Percentiles rank a stretch among this genome's conserved stretches.
These are phyloP conservation scores for Orchesella cincta DNA, from an alignment of 1,140 invertebrate genomes.

Conservation along the genomic window DNA sequence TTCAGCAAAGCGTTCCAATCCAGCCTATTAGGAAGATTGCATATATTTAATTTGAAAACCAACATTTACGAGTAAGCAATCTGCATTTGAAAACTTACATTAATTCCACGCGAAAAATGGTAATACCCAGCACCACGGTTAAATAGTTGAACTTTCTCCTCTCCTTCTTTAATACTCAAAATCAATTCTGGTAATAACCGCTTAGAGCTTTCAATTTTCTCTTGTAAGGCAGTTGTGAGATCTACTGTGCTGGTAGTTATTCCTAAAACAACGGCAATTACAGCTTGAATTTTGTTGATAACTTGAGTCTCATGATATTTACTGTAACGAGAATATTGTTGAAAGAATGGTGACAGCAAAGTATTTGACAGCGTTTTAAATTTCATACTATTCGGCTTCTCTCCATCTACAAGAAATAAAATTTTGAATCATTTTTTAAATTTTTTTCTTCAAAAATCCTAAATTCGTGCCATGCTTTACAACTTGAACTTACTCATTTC, in stretches of 20 bases:
- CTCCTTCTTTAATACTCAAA: slow-evolving; percentile 47
- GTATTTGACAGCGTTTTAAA: slow-evolving; percentile 35
- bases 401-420: slow-evolving; percentile 1
- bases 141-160: slow-evolving; percentile 48
- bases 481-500: slow-evolving; percentile 31
- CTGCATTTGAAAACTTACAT: slow-evolving; percentile 36
- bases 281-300: slow-evolving; percentile 43
- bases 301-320: slow-evolving; percentile 46
- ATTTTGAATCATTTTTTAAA: no score
- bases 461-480: neutral
- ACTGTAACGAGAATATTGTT: slow-evolving; percentile 45
- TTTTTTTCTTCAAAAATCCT: neutral
- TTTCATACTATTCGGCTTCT: neutral
- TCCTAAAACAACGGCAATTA: slow-evolving; percentile 29
- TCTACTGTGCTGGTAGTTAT: slow-evolving; percentile 9
- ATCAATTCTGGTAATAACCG: slow-evolving; percentile 46
- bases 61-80: neutral
- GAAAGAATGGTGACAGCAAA: slow-evolving; percentile 41
- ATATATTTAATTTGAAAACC: neutral
- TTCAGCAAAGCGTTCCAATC: slow-evolving; percentile 45
- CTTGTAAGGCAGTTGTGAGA: slow-evolving; percentile 34
- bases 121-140: slow-evolving; percentile 47
- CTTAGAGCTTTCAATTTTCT: slow-evolving; percentile 47
- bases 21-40: slow-evolving; percentile 31
- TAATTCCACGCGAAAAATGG: slow-evolving; percentile 48